These are phyloP conservation scores for Todiramphus chloris DNA, from an alignment of 2,113 vertebrate species.

Conservation along the genomic window DNA sequence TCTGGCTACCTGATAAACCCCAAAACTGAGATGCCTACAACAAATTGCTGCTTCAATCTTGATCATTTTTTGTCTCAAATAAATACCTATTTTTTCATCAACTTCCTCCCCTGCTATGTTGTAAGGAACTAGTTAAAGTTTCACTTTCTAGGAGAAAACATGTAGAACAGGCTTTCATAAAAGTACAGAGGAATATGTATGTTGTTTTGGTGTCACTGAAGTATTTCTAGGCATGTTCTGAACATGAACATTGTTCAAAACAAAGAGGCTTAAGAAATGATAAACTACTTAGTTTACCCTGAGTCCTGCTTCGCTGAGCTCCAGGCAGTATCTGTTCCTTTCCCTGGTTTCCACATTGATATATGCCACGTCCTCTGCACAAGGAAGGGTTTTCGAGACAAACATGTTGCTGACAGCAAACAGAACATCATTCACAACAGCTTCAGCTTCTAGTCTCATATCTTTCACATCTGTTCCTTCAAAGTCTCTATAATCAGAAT, in stretches of 20 bases:
- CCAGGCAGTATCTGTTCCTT: conserved; percentile 88
- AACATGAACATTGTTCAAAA: neutral
- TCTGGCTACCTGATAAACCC: neutral
- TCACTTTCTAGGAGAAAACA: neutral
- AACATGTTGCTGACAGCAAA: conserved; percentile 94
- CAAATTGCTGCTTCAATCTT: neutral
- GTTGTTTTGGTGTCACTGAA: neutral
- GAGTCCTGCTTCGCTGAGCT: conserved; percentile 93
- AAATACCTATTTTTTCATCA: neutral
- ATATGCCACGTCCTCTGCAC: conserved; percentile 87
- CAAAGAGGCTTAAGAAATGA: neutral
- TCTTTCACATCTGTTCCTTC: conserved; percentile 89
- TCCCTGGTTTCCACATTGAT: conserved; percentile 96
- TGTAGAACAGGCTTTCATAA: neutral
- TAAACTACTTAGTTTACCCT: conserved; percentile 77
- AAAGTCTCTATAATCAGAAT: conserved; percentile 75
- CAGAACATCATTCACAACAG: conserved; percentile 93
- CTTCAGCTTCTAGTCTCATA: conserved; percentile 95
- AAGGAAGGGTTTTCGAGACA: conserved; percentile 87
- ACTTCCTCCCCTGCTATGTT: neutral
- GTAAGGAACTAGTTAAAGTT: neutral
- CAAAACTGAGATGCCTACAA: neutral
- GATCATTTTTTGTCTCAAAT: neutral
- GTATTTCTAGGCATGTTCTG: neutral
- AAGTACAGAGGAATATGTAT: neutral